Evolutionary conservation across 2,888 invertebrate genomes (phyloP), one percentile per base, ranked within the genome.

Genomic region (Diachrysia chrysitis): DNA sequence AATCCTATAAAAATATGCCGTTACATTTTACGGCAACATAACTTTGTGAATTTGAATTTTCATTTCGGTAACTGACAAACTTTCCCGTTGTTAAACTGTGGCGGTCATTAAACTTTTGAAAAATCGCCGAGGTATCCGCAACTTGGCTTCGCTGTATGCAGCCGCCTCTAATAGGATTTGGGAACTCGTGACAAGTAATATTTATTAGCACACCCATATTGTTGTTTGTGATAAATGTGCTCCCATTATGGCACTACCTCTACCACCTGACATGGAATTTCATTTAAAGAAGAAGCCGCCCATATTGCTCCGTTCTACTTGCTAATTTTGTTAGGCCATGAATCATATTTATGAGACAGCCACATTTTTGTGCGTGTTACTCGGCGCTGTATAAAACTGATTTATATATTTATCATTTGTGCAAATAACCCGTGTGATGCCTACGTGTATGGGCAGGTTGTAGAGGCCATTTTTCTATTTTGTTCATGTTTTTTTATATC

Each of bases 221-320:
- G 91, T 91, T 85, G 85, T 82, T 77, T 48, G 87, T 93, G 92
- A 94, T 91, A 90, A 90, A 95, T 92, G 91, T 74, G 79, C 78
- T 79, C 85, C 87, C 87, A 89, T 90, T 90, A 89, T 83, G 76
- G 75, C 78, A 85, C 86, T 87, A 86, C 84, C 82, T 83, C 80
- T 81, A 81, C 85, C 85, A 90, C 90, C 91, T 92, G 90, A 92
- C 92, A 87, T 89, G 93, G 93, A 93, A 94, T 94, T 95, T 92
- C 92, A 93, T 93, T 93, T 93, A 91, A 92, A 92, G 93, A 91
- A 92, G 90, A 82, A 81, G 83, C 82, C 64, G 63, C 84, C 85
- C 81, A 85, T 87, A 87, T 87, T 85, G 85, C 89, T 69, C 56
- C 81, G 81, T 86, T 79, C 85, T 86, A 85, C 83, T 89, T 87